Conservation (phyloP, 2,888 invertebrate species). For the Callimorpha dominula region DNA sequence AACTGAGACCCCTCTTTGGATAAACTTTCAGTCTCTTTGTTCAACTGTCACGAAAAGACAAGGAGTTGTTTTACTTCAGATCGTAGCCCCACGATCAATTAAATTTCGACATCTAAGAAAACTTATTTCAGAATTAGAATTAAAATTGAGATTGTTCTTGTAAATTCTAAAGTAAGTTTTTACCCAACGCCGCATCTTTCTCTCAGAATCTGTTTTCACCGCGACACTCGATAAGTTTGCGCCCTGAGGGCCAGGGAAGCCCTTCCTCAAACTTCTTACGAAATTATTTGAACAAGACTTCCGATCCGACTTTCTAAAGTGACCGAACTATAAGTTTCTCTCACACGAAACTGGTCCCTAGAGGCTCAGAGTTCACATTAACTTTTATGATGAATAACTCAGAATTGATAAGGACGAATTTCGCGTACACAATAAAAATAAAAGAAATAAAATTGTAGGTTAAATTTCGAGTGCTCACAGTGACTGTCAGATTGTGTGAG, state of each 20-base stretch:
- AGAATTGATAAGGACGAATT: conserved; percentile 59
- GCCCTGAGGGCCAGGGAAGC: conserved; percentile 71
- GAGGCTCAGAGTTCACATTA: conserved; percentile 47
- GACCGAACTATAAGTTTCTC: conserved; percentile 50
- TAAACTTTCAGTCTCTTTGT: conserved; percentile 14
- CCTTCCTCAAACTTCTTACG: conserved; percentile 78
- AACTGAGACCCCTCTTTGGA: not conserved
- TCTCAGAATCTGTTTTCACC: conserved; percentile 54
- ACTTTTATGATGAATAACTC: conserved; percentile 52
- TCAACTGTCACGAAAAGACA: conserved; percentile 21
- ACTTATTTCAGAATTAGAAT: conserved; percentile 30
- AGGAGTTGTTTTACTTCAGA: conserved; percentile 20
- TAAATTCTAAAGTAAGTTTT: conserved; percentile 36
- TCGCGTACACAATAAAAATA: conserved; percentile 50
- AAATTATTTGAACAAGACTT: conserved; percentile 81
- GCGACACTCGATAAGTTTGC: conserved; percentile 74
- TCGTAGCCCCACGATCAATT: conserved; percentile 22
- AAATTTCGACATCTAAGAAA: conserved; percentile 21
- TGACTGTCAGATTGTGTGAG: conserved; percentile 44
- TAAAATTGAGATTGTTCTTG: conserved; percentile 28
- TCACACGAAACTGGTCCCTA: conserved; percentile 65
- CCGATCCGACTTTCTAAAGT: conserved; percentile 49
- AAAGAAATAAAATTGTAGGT: conserved; percentile 50
- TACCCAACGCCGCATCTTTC: conserved; percentile 53
- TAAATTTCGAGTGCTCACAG: conserved; percentile 50